Conservation (phyloP, 2,113 vertebrate species). For the Corythornis cristatus region DNA sequence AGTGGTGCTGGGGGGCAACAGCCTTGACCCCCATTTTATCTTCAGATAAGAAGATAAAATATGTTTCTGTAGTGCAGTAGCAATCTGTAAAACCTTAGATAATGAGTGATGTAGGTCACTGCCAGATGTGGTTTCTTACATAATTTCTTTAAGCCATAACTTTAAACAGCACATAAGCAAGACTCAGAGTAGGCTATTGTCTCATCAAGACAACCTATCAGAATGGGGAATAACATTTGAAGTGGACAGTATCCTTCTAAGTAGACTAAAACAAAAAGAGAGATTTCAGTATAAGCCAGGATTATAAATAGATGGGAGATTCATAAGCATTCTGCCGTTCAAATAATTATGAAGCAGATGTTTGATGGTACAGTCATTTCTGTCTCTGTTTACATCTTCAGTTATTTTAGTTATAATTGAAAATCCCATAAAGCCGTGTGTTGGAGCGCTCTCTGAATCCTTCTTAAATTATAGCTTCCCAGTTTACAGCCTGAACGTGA, state of each 20-base stretch:
- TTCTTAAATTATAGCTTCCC: constrained; percentile 48
- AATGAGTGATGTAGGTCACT: neutral
- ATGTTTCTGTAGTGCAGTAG: neutral
- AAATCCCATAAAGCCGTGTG: constrained; percentile 62
- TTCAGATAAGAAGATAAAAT: neutral
- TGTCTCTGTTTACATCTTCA: constrained; percentile 74
- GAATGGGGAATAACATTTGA: neutral
- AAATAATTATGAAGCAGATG: constrained; percentile 78
- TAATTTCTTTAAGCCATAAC: neutral
- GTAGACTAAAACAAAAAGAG: constrained; percentile 54
- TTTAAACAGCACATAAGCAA: neutral
- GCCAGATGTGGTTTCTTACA: neutral
- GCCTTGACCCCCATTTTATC: neutral
- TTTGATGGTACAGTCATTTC: constrained; percentile 73
- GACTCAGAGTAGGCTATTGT: neutral
- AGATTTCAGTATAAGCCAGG: constrained; percentile 44
- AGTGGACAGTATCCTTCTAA: constrained; percentile 3
- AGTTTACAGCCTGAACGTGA: constrained; percentile 36
- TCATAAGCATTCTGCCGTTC: constrained; percentile 74
- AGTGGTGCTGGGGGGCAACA: neutral
- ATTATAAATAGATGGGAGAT: constrained; percentile 72
- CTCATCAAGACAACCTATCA: neutral
- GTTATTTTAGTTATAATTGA: constrained; percentile 75
- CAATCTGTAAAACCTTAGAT: neutral
- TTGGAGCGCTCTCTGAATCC: constrained; percentile 38